Evolutionary conservation across 1,140 invertebrate genomes (phyloP), one percentile per base, ranked within the genome.

Genomic region (Elymnias hypermnestra): DNA sequence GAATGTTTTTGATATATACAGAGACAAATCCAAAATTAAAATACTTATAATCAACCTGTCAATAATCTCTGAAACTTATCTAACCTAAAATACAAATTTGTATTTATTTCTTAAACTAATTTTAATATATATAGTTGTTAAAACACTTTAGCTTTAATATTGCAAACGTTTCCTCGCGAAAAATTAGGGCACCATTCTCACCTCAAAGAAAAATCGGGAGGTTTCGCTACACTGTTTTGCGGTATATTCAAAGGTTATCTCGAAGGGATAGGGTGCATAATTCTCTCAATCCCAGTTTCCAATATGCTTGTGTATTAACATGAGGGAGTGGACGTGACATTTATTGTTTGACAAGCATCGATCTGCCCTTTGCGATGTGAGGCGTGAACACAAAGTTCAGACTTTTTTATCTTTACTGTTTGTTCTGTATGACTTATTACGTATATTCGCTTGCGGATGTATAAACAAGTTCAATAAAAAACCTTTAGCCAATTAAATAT

Each of bases 331-430:
- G 72, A 76, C 72, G 61, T 83, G 77, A 79, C 79, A 83, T 83
- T 83, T 79, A 82, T 83, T 83, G 79, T 83, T 82, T 83, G 79
- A 83, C 75, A 78, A 74, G 63, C 75, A 83, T 83, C 78, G 78
- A 83, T 83, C 78, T 83, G 74, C 61, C 72, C 72, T 83, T 76
- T 76, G 74, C 63, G 63, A 55, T 51, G 50, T 51, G 73, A 77
- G 68, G 72, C 75, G 73, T 73, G 68, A 78, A 74, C 43, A 9
- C 55, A 47, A 58, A 58, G 72, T 79, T 79, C 72, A 74, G n/a
- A n/a, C n/a, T n/a, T n/a, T n/a, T n/a, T n/a, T n/a, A n/a, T n/a
- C n/a, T n/a, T n/a, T n/a, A n/a, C n/a, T n/a, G n/a, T n/a, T n/a
- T n/a, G n/a, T n/a, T n/a, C n/a, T n/a, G n/a, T n/a, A n/a, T n/a